Conservation (phyloP, 2,113 vertebrate species). For the Mugil cephalus region DNA sequence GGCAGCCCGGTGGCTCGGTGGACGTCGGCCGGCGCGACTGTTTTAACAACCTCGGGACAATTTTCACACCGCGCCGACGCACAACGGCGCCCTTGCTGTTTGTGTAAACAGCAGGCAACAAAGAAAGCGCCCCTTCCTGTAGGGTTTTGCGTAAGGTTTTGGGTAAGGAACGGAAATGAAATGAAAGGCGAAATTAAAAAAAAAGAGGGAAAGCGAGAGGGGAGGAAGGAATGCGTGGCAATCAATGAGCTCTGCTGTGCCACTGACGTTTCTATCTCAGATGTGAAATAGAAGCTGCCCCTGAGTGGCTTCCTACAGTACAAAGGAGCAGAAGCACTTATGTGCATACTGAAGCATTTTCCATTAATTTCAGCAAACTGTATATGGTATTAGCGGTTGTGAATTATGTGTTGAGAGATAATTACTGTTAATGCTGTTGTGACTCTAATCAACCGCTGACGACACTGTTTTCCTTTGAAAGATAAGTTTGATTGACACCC, state of each 20-base stretch:
- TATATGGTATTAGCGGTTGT: slow-evolving; percentile 18
- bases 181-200: slow-evolving; percentile 1
- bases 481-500: slow-evolving; percentile 46
- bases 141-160: slow-evolving; percentile 8
- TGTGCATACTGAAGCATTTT: slow-evolving; percentile 18
- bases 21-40: slow-evolving; percentile 30
- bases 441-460: slow-evolving; percentile 35
- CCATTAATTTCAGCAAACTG: slow-evolving; percentile 22
- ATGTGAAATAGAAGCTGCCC: slow-evolving; percentile 39
- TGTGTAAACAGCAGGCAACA: slow-evolving; percentile 8
- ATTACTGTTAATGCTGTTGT: slow-evolving; percentile 38
- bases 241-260: slow-evolving; percentile 57
- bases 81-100: slow-evolving; percentile 24
- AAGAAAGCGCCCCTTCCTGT: slow-evolving; percentile 4
- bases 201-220: background rate
- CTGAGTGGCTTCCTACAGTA: slow-evolving; percentile 14
- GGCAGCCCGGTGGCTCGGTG: slow-evolving; percentile 41
- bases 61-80: background rate
- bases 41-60: slow-evolving; percentile 42
- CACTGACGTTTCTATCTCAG: slow-evolving; percentile 60
- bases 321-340: slow-evolving; percentile 17
- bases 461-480: slow-evolving; percentile 40
- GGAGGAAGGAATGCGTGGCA: slow-evolving; percentile 33
- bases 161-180: slow-evolving; percentile 23
- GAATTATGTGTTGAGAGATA: slow-evolving; percentile 48